These are phyloP conservation scores for Druceiella hillmani DNA, from an alignment of 2,888 invertebrate species.

Conservation along the genomic window DNA sequence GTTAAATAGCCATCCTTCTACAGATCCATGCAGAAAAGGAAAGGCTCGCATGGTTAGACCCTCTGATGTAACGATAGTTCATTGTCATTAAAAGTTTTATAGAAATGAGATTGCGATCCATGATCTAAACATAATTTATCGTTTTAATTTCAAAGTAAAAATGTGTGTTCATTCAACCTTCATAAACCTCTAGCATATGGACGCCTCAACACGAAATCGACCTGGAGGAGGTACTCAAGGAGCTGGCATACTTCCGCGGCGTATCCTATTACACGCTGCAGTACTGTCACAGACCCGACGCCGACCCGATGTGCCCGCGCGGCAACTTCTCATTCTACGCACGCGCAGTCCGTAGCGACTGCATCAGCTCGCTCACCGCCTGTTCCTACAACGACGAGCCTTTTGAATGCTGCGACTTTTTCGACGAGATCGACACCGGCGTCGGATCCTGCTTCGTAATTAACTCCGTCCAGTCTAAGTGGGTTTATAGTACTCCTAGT, in stretches of 20 bases:
- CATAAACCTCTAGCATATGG: conserved; percentile 63
- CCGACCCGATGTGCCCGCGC: conserved; percentile 51
- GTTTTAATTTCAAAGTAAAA: too few species aligned
- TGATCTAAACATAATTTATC: too few species aligned
- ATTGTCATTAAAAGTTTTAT: too few species aligned
- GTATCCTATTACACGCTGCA: conserved; percentile 59
- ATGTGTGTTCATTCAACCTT: too few species aligned
- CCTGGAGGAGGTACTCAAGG: conserved; percentile 63
- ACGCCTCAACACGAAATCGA: conserved; percentile 61
- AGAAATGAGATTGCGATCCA: too few species aligned
- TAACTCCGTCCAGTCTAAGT: conserved; percentile 55
- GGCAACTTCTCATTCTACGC: conserved; percentile 57
- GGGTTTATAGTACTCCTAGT: too few species aligned
- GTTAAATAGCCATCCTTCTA: too few species aligned
- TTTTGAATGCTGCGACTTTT: conserved; percentile 60
- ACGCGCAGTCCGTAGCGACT: conserved; percentile 47
- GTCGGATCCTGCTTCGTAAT: conserved; percentile 56
- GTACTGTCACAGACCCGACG: conserved; percentile 49
- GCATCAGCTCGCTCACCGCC: conserved; percentile 41
- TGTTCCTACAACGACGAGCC: conserved; percentile 49
- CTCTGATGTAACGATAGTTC: too few species aligned
- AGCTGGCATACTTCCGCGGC: conserved; percentile 64
- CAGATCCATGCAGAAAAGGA: too few species aligned
- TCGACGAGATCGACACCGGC: conserved; percentile 53
- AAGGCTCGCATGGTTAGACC: too few species aligned